phyloP scores from a whole-genome alignment of 2,797 vertebrate genomes.

The Merluccius polli region DNA sequence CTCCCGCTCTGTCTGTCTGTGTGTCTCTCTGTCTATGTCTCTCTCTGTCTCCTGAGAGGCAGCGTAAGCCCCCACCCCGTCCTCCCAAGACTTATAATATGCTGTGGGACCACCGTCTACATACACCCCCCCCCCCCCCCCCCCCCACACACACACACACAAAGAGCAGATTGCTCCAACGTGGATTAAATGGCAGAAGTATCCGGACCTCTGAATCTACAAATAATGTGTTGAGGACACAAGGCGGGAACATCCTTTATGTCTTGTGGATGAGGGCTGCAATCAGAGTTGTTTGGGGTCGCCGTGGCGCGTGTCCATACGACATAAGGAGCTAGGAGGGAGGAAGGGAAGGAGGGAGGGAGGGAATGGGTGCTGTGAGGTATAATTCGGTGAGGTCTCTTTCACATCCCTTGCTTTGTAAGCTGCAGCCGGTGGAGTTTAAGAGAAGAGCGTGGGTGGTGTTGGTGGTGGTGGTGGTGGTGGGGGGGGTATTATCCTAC shows the following conservation, averaged over 20 bases:
- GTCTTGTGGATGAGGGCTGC: not conserved
- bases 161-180: not conserved
- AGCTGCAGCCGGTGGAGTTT: conserved; percentile 67
- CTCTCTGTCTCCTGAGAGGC: not conserved
- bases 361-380: conserved; percentile 52
- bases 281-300: not conserved
- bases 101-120: not conserved
- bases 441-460: conserved; percentile 41
- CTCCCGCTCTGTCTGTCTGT: no score
- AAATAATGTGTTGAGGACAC: not conserved
- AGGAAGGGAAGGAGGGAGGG: no score
- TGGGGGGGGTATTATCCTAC: conserved; percentile 70
- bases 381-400: conserved; percentile 62
- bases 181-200: not conserved
- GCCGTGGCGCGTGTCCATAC: not conserved
- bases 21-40: not conserved
- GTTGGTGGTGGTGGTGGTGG: not conserved
- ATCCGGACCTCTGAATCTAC: not conserved
- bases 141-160: not conserved
- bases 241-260: not conserved
- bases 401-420: conserved; percentile 59
- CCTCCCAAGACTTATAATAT: not conserved
- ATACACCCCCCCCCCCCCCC: not conserved
- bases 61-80: not conserved
- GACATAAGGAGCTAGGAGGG: not conserved